Conservation (phyloP, 1,140 invertebrate species). For the Branchinecta lynchi region DNA sequence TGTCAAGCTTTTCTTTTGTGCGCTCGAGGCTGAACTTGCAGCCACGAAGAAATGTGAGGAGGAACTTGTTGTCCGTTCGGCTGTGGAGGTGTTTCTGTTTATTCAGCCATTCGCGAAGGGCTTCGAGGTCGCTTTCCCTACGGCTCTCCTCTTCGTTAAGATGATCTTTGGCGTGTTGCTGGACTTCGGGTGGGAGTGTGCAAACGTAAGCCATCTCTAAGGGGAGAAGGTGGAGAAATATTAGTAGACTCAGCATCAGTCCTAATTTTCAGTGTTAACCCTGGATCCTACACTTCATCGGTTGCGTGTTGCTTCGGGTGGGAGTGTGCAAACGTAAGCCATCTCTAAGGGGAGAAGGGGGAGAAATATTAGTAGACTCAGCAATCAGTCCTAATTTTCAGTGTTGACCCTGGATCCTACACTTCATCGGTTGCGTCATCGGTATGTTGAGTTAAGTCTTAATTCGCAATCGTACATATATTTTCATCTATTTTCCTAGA, state of each 20-base stretch:
- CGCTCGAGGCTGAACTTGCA: slow-evolving; percentile 38
- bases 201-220: slow-evolving; percentile 20
- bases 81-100: slow-evolving; percentile 43
- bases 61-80: slow-evolving; percentile 32
- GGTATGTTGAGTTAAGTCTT: too few relatives aligned
- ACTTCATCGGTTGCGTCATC: too few relatives aligned
- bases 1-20: slow-evolving; percentile 36
- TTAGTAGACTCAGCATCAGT: too few relatives aligned
- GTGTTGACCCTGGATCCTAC: too few relatives aligned
- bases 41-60: slow-evolving; percentile 36
- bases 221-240: too few relatives aligned
- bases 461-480: too few relatives aligned
- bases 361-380: too few relatives aligned
- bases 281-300: too few relatives aligned
- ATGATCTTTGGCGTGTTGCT: slow-evolving; percentile 35
- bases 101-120: slow-evolving; percentile 42
- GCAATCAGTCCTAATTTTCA: too few relatives aligned
- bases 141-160: slow-evolving; percentile 42
- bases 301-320: slow-evolving; percentile 30
- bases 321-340: slow-evolving; percentile 22
- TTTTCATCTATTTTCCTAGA: too few relatives aligned
- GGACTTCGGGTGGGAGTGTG: slow-evolving; percentile 23
- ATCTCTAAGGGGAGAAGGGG: neutral
- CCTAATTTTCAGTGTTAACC: too few relatives aligned
- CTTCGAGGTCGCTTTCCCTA: slow-evolving; percentile 37